Percentiles rank a stretch among this genome's conserved stretches.
Conservation (phyloP, 2,113 vertebrate genomes). For the Indicator maculatus region DNA sequence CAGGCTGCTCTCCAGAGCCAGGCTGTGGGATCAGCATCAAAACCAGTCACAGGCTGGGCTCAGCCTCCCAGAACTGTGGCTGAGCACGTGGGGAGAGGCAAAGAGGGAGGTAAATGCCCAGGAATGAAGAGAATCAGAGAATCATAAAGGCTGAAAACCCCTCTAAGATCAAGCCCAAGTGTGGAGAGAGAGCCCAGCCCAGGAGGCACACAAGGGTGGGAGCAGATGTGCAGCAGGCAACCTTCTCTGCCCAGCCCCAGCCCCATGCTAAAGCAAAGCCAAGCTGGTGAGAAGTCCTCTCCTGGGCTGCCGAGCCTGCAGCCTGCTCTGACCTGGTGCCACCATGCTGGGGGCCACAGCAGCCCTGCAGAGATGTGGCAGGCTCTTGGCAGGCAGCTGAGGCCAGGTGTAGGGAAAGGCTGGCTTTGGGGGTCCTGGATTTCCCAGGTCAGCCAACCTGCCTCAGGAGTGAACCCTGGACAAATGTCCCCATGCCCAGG, state of each 20-base stretch:
- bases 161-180: too few relatives aligned
- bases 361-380: rapidly evolving
- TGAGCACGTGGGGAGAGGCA: not conserved
- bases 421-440: not conserved
- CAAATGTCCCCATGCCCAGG: not conserved
- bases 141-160: too few relatives aligned
- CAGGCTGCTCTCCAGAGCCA: not conserved
- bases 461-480: not conserved
- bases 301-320: not conserved
- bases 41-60: not conserved
- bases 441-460: not conserved
- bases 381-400: not conserved
- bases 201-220: not conserved
- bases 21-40: not conserved
- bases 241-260: not conserved
- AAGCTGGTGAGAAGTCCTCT: not conserved
- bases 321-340: not conserved
- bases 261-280: not conserved
- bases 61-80: rapidly evolving
- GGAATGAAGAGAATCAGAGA: not conserved
- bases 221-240: not conserved
- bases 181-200: not conserved
- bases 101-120: not conserved
- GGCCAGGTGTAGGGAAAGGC: not conserved
- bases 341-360: not conserved